Evolutionary conservation across 2,888 invertebrate genomes (phyloP).

Genomic region (Epirrhoe alternata): DNA sequence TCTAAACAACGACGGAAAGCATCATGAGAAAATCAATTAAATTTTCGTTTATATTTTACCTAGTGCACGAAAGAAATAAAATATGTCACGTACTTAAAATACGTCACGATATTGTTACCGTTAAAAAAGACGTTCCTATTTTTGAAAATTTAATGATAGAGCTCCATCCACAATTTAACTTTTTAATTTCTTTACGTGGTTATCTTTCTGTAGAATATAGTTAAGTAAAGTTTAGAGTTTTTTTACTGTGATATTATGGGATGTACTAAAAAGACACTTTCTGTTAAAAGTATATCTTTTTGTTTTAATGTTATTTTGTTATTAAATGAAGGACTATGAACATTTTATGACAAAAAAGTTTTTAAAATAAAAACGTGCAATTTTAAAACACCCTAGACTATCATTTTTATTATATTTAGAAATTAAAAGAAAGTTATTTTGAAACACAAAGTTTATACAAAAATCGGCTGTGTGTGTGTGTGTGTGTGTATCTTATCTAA

Average conservation of each 20-base stretch:
- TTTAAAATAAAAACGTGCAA: neutral
- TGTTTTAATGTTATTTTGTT: constrained; percentile 6
- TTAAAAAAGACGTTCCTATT: too few relatives aligned
- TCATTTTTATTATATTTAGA: neutral
- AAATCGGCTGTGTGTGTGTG: too few relatives aligned
- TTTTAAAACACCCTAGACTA: neutral
- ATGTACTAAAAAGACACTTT: neutral
- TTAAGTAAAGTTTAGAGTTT: neutral
- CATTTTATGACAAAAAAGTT: constrained; percentile 1
- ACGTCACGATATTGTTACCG: too few relatives aligned
- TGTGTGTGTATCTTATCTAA: too few relatives aligned
- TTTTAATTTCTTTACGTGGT: neutral
- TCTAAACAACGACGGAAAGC: too few relatives aligned
- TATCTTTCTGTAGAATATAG: neutral
- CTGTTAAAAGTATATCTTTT: neutral
- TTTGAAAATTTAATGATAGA: too few relatives aligned
- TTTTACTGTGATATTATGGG: neutral
- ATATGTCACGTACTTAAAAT: too few relatives aligned
- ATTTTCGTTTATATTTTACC: too few relatives aligned
- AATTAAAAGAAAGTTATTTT: neutral
- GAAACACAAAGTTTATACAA: neutral
- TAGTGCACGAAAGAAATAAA: too few relatives aligned
- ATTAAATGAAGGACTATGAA: neutral
- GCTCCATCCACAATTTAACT: neutral
- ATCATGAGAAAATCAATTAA: too few relatives aligned